Evolutionary conservation across 2,888 invertebrate species (phyloP).

Genomic region (Rhagonycha lutea): DNA sequence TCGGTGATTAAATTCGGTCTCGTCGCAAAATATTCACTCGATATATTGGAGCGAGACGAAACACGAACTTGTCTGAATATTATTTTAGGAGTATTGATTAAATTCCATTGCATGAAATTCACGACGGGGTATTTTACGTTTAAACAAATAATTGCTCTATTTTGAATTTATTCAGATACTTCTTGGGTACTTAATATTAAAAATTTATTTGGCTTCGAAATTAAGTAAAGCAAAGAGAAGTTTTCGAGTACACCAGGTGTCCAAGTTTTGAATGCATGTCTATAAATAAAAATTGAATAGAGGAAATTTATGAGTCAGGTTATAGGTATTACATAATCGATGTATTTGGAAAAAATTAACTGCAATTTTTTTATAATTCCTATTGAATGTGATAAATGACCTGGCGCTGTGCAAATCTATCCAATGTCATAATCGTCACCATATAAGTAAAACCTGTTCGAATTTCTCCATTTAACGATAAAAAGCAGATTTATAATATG

Average conservation of each 20-base stretch:
- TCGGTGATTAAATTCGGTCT: constrained; percentile 5
- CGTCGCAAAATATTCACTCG: background rate
- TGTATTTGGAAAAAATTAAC: background rate
- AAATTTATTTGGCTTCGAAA: too few species aligned
- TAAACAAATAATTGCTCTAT: background rate
- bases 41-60: constrained; percentile 15
- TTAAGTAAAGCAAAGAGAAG: background rate
- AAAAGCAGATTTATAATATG: background rate
- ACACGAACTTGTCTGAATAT: background rate
- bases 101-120: background rate
- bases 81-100: background rate
- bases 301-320: background rate
- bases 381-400: background rate
- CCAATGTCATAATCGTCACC: constrained; percentile 10
- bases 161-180: background rate
- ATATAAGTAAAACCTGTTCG: constrained; percentile 6
- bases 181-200: too few species aligned
- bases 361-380: background rate
- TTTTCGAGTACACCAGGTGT: background rate
- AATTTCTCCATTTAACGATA: background rate
- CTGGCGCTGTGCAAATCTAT: constrained; percentile 4
- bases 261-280: background rate
- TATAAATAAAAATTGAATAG: background rate
- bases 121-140: background rate
- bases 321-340: background rate